phyloP scores from a whole-genome alignment of 2,797 vertebrate species.

The Xiphorhynchus erythropygius region DNA sequence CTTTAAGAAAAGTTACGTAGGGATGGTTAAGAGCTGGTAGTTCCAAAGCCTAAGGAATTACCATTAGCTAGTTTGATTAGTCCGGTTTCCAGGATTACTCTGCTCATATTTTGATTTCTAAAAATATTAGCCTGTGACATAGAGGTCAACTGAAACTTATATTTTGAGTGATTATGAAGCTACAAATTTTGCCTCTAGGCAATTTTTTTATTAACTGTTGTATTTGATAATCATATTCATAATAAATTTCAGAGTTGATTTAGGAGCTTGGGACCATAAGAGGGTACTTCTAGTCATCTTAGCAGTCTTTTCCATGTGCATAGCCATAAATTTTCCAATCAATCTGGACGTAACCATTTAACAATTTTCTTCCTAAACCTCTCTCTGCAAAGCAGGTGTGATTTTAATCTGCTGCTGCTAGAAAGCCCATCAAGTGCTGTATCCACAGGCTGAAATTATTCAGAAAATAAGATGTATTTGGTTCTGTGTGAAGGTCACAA shows the following conservation, averaged over 20 bases:
- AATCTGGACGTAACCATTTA: background rate
- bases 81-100: background rate
- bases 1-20: background rate
- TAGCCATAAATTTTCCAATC: background rate
- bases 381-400: background rate
- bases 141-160: background rate
- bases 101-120: background rate
- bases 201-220: background rate
- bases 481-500: slow-evolving; percentile 61
- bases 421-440: background rate
- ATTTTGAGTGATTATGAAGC: background rate
- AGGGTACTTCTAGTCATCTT: background rate
- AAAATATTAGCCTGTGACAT: background rate
- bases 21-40: background rate
- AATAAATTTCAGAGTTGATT: background rate
- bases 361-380: background rate
- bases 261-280: background rate
- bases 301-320: background rate
- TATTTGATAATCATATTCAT: background rate
- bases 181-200: background rate
- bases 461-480: slow-evolving; percentile 49
- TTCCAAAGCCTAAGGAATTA: background rate
- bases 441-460: slow-evolving; percentile 51
- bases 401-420: background rate
- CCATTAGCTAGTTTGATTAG: background rate